Evolutionary conservation across 2,113 vertebrate genomes (phyloP).

Genomic region (Sitta europaea): DNA sequence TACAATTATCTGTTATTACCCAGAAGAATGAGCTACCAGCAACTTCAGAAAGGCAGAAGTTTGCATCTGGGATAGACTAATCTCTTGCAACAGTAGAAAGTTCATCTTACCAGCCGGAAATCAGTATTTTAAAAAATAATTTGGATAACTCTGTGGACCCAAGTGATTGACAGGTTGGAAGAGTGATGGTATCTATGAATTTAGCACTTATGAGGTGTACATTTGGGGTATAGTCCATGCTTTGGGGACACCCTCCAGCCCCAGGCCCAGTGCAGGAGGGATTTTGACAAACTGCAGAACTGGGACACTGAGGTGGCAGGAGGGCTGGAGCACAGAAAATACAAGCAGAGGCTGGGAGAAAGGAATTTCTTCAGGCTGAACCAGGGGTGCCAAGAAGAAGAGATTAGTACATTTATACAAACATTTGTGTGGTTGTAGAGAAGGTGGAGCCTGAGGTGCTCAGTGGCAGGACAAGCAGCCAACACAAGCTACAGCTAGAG

Average conservation of each 20-base stretch:
- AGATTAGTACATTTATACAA: background rate
- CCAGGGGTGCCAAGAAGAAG: background rate
- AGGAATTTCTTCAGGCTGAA: background rate
- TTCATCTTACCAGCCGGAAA: background rate
- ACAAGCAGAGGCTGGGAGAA: background rate
- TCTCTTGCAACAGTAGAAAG: background rate
- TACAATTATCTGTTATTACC: background rate
- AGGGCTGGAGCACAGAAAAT: background rate
- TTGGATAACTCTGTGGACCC: background rate
- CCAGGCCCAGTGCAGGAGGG: background rate
- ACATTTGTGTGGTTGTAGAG: background rate
- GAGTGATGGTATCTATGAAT: background rate
- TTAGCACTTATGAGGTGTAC: background rate
- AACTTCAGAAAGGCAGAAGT: background rate
- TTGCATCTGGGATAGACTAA: background rate
- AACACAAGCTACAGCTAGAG: background rate
- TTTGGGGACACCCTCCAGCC: background rate
- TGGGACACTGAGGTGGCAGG: background rate
- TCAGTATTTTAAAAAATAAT: background rate
- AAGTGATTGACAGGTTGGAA: background rate
- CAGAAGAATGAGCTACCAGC: background rate
- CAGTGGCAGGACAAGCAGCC: background rate
- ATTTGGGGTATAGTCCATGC: background rate
- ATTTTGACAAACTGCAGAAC: background rate
- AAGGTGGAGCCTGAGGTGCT: background rate